Conservation (phyloP, 64 coral and sea anemone species). For the Orbicella faveolata region DNA sequence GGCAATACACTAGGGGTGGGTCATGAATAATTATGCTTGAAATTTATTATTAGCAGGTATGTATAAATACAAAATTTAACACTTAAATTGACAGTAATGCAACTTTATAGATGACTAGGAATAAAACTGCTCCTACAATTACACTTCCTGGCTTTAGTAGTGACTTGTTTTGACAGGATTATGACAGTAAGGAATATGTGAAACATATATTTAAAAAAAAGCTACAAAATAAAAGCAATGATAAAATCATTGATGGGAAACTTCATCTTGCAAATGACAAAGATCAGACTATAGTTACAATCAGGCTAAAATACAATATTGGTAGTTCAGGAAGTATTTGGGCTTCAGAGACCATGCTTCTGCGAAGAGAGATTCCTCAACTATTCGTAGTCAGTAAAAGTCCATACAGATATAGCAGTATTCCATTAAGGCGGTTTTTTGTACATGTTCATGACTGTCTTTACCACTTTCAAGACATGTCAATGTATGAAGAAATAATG, state of each 20-base stretch:
- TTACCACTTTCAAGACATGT: constrained; percentile 55
- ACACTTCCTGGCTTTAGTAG: constrained; percentile 16
- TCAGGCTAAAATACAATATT: constrained; percentile 47
- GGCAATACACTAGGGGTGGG: too few relatives aligned
- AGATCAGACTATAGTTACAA: too few relatives aligned
- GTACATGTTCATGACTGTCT: constrained; percentile 65
- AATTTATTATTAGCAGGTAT: too few relatives aligned
- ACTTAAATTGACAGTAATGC: background rate
- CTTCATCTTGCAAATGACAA: too few relatives aligned
- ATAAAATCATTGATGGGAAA: too few relatives aligned
- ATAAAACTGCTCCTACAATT: constrained; percentile 10
- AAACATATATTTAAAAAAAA: too few relatives aligned
- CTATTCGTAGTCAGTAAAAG: too few relatives aligned
- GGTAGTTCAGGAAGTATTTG: constrained; percentile 50
- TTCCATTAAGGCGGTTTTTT: constrained; percentile 41
- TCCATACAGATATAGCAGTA: constrained; percentile 26
- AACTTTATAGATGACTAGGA: background rate
- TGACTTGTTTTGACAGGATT: background rate
- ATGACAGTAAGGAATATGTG: too few relatives aligned
- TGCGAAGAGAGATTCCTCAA: constrained; percentile 60
- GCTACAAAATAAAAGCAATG: too few relatives aligned
- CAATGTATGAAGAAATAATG: constrained; percentile 64
- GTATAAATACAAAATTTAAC: too few relatives aligned
- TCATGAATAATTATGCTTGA: too few relatives aligned
- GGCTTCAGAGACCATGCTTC: constrained; percentile 64